Percentiles rank a stretch among this genome's conserved stretches.
Evolutionary conservation across 2,888 invertebrate species (phyloP).

Genomic region (Trissonchulus latispiculum): DNA sequence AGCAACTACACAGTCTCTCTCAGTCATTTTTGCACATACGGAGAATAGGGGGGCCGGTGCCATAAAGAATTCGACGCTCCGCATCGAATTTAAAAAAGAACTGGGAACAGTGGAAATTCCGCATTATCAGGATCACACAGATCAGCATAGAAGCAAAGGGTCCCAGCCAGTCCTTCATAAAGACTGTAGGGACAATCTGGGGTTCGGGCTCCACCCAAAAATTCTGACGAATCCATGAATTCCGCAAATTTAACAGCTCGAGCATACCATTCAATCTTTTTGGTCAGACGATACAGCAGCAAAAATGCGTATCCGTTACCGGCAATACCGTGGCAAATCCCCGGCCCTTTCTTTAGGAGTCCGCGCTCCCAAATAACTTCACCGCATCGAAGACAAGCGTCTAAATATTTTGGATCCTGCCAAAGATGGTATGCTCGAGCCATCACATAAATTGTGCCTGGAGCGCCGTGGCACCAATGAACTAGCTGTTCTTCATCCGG

Average conservation of each 20-base stretch:
- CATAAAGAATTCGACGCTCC: too few species aligned
- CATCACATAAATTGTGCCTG: constrained; percentile 63
- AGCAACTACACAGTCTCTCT: too few species aligned
- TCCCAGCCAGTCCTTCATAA: constrained; percentile 75
- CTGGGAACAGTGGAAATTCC: constrained; percentile 69
- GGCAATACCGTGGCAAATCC: constrained; percentile 76
- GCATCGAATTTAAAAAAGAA: constrained; percentile 54
- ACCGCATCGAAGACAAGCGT: constrained; percentile 59
- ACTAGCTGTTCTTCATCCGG: constrained; percentile 56
- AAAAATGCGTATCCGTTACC: constrained; percentile 72
- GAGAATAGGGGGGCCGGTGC: too few species aligned
- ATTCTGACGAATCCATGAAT: constrained; percentile 57
- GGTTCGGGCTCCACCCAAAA: constrained; percentile 57
- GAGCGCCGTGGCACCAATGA: constrained; percentile 84
- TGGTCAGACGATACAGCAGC: constrained; percentile 63
- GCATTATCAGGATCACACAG: constrained; percentile 61
- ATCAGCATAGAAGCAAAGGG: constrained; percentile 69
- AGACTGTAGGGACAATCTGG: constrained; percentile 73
- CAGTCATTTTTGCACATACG: too few species aligned
- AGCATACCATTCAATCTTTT: constrained; percentile 57
- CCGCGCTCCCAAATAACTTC: constrained; percentile 74
- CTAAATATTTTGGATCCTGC: constrained; percentile 50
- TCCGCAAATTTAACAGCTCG: constrained; percentile 63
- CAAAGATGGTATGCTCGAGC: not conserved
- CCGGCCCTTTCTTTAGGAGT: constrained; percentile 69